These are phyloP conservation scores for Dicrurus megarhynchus DNA, from an alignment of 2,113 vertebrate species.

Conservation along the genomic window DNA sequence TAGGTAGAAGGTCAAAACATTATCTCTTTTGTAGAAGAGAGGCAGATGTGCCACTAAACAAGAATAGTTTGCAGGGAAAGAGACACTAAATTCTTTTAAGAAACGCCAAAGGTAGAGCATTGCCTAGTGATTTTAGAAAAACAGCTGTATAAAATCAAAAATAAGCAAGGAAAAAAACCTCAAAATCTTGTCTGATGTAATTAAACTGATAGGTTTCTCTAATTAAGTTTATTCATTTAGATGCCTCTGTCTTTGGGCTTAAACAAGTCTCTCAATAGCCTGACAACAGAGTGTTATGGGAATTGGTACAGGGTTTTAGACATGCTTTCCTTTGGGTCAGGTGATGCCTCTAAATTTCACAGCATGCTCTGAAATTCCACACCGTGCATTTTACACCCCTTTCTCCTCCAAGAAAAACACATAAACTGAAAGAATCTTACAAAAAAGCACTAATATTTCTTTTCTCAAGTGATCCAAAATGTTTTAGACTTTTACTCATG, in stretches of 20 bases:
- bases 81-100: not conserved
- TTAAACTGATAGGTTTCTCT: not conserved
- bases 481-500: not conserved
- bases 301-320: not conserved
- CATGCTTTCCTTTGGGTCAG: not conserved
- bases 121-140: not conserved
- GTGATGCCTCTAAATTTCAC: not conserved
- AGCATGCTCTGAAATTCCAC: not conserved
- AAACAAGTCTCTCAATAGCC: not conserved
- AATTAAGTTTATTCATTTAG: not conserved
- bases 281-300: not conserved
- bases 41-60: not conserved
- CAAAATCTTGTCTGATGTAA: not conserved
- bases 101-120: not conserved
- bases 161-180: not conserved
- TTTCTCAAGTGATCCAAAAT: not conserved
- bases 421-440: not conserved
- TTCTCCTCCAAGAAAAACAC: not conserved
- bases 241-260: not conserved
- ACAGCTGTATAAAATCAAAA: not conserved
- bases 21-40: not conserved
- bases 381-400: not conserved
- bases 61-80: not conserved
- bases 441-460: not conserved
- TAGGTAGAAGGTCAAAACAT: not conserved